A percentile compares a stretch with the other conserved stretches of the same genome.
Evolutionary conservation across 2,797 vertebrate species (phyloP).

Genomic region (Eidolon dupreanum): DNA sequence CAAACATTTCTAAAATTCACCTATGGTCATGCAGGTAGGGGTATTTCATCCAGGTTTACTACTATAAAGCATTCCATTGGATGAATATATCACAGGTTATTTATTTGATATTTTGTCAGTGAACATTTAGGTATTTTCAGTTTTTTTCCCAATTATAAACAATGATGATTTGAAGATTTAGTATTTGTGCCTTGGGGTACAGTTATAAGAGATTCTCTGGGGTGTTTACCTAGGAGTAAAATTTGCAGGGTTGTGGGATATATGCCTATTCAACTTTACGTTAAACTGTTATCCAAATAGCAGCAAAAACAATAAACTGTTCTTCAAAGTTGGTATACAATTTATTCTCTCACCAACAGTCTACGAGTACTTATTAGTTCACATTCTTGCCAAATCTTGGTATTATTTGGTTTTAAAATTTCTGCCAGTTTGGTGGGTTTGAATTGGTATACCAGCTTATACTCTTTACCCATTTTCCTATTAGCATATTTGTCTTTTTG

Average conservation of each 20-base stretch:
- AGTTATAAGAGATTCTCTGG: not conserved
- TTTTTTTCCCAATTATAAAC: not conserved
- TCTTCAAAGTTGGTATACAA: not conserved
- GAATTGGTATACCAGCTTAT: not conserved
- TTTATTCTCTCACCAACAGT: not conserved
- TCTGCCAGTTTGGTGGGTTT: not conserved
- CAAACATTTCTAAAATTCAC: not conserved
- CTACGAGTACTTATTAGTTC: not conserved
- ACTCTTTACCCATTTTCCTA: not conserved
- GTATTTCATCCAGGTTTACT: not conserved
- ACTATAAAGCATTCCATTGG: not conserved
- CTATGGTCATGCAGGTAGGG: not conserved
- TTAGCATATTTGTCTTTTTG: not conserved
- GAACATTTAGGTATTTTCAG: not conserved
- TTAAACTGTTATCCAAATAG: not conserved
- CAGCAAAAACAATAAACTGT: not conserved
- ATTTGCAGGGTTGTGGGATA: not conserved
- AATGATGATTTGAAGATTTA: not conserved
- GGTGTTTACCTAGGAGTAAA: not conserved
- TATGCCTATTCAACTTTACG: not conserved
- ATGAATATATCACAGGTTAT: not conserved
- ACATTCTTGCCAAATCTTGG: not conserved
- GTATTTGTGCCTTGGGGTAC: not conserved
- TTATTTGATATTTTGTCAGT: not conserved
- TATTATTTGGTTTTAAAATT: not conserved